Percentiles rank a stretch among this genome's conserved stretches.
Conservation (phyloP, 2,888 invertebrate species). For the Mythimna loreyi region DNA sequence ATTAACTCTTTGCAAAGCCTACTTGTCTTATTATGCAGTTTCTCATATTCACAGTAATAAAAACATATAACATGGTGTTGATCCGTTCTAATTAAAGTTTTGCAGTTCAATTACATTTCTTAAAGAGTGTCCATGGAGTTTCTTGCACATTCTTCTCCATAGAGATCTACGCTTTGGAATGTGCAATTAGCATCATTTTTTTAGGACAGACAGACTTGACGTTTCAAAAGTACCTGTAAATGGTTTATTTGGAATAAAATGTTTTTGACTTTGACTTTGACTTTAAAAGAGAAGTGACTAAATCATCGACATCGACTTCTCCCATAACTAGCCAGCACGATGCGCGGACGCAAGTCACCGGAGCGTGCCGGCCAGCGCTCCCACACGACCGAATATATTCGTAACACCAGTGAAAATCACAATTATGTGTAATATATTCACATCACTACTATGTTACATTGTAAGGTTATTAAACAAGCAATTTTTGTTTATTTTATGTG, state of each 20-base stretch:
- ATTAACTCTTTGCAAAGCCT: too few relatives aligned
- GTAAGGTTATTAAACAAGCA: slow-evolving; percentile 53
- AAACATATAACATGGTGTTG: not conserved
- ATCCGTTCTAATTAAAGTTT: not conserved
- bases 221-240: too few relatives aligned
- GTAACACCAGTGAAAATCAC: slow-evolving; percentile 74
- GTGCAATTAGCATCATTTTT: too few relatives aligned
- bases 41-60: too few relatives aligned
- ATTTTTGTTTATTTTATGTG: slow-evolving; percentile 63
- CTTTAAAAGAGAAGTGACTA: not conserved
- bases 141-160: too few relatives aligned
- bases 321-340: slow-evolving; percentile 61
- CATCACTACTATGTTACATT: slow-evolving; percentile 55
- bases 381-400: slow-evolving; percentile 70
- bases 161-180: too few relatives aligned
- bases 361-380: slow-evolving; percentile 69
- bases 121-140: too few relatives aligned
- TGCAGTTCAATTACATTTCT: not conserved
- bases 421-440: slow-evolving; percentile 66
- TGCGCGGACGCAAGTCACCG: slow-evolving; percentile 65
- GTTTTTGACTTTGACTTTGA: too few relatives aligned
- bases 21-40: too few relatives aligned
- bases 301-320: slow-evolving; percentile 34
- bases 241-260: too few relatives aligned
- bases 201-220: too few relatives aligned